Percentiles rank a stretch among this genome's conserved stretches.
phyloP scores from a whole-genome alignment of 2,113 vertebrate genomes.

The Bagarius yarrelli region DNA sequence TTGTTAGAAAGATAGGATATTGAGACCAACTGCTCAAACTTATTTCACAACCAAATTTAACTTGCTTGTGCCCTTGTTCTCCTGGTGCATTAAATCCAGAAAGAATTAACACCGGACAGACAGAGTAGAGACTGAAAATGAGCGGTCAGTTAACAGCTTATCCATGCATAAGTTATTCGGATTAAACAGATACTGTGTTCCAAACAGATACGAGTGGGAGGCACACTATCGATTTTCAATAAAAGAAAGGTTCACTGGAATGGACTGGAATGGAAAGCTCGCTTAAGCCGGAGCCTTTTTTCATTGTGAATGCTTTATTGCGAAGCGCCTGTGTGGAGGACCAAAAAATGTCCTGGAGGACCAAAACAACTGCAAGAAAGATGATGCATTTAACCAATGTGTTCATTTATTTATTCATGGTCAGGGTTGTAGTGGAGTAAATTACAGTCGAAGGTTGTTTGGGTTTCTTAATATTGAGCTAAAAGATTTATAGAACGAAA shows the following conservation, averaged over 20 bases:
- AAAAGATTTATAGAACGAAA: no score
- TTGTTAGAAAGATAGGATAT: neutral
- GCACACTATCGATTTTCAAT: neutral
- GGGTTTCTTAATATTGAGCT: neutral
- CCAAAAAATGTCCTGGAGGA: neutral
- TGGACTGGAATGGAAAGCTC: neutral
- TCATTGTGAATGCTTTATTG: neutral
- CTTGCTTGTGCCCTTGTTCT: neutral
- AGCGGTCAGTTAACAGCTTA: constrained; percentile 5
- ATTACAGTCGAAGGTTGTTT: neutral
- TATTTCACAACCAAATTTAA: neutral
- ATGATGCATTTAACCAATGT: neutral
- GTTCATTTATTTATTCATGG: neutral
- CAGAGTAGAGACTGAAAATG: neutral
- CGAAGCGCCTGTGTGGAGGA: neutral
- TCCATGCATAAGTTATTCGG: constrained; percentile 1
- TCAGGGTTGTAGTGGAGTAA: neutral
- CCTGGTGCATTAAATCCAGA: constrained; percentile 5
- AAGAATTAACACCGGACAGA: neutral
- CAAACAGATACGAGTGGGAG: neutral
- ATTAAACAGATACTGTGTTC: neutral
- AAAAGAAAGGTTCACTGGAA: neutral
- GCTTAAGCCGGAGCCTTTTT: neutral
- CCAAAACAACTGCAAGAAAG: neutral
- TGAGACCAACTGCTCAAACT: constrained; percentile 1